A percentile compares a stretch with the other conserved stretches of the same genome.
Conservation (phyloP, 2,113 vertebrate species). For the Eurystomus gularis region DNA sequence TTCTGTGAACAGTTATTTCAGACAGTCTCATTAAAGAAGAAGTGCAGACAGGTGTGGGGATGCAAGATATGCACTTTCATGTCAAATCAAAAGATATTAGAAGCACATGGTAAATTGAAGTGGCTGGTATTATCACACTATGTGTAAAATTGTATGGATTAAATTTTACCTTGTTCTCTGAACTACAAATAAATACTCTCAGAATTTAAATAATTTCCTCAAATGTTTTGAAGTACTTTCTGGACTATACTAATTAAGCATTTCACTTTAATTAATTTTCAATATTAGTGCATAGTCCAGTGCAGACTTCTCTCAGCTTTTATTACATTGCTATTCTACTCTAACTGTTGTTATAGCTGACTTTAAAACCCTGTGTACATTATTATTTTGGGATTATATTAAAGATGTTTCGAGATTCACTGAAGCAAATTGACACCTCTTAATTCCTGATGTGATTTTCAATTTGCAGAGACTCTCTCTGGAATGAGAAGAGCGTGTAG, state of each 20-base stretch:
- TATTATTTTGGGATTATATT: background rate
- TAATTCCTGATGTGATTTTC: constrained; percentile 14
- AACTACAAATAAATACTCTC: background rate
- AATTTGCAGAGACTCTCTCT: background rate
- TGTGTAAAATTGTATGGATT: background rate
- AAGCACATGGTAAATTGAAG: background rate
- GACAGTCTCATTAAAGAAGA: background rate
- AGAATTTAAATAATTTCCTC: background rate
- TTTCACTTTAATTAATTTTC: background rate
- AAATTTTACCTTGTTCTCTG: background rate
- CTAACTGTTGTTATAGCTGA: background rate
- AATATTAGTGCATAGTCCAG: background rate
- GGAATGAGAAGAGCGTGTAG: background rate
- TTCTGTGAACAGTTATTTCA: background rate
- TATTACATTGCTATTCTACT: background rate
- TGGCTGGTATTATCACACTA: background rate
- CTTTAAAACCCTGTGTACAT: background rate
- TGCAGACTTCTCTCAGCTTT: background rate
- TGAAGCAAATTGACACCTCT: background rate
- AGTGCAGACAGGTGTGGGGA: background rate
- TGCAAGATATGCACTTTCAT: background rate
- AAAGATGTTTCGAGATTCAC: background rate
- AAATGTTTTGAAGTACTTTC: background rate
- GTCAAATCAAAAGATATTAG: background rate
- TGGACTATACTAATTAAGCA: background rate